These are phyloP conservation scores for Sphecodes monilicornis DNA, from an alignment of 2,888 invertebrate genomes.

Conservation along the genomic window DNA sequence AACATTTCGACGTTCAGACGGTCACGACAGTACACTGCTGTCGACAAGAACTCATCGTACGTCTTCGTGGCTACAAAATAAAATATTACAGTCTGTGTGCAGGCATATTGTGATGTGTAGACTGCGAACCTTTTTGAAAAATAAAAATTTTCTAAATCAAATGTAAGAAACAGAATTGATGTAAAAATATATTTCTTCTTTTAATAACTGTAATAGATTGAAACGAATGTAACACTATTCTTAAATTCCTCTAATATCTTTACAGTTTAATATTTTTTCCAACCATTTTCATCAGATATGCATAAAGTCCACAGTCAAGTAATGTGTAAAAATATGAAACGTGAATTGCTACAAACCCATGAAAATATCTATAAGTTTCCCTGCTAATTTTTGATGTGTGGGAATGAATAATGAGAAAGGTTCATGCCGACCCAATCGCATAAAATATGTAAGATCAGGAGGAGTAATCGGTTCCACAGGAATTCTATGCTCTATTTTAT, in stretches of 20 bases:
- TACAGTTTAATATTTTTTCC: not conserved
- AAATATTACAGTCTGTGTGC: not conserved
- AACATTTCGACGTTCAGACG: constrained; percentile 92
- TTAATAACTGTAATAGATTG: not conserved
- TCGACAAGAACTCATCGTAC: constrained; percentile 89
- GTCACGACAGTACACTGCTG: constrained; percentile 89
- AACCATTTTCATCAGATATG: not conserved
- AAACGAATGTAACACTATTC: not conserved
- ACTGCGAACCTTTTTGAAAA: no score
- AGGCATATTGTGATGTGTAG: not conserved
- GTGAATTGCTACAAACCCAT: constrained; percentile 85
- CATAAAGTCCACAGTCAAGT: not conserved
- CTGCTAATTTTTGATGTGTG: constrained; percentile 89
- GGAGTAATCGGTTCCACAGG: constrained; percentile 87
- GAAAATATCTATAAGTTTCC: constrained; percentile 89
- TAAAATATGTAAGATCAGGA: constrained; percentile 88
- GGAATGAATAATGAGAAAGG: constrained; percentile 92
- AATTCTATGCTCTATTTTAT: constrained; percentile 84
- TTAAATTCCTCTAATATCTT: not conserved
- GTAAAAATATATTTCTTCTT: not conserved
- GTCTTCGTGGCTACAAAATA: constrained; percentile 88
- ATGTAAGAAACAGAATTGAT: not conserved
- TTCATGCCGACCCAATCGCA: constrained; percentile 87
- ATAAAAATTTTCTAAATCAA: not conserved
- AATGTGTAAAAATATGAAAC: not conserved